Conservation (phyloP, 2,113 vertebrate species). For the Ardeotis arabs region DNA sequence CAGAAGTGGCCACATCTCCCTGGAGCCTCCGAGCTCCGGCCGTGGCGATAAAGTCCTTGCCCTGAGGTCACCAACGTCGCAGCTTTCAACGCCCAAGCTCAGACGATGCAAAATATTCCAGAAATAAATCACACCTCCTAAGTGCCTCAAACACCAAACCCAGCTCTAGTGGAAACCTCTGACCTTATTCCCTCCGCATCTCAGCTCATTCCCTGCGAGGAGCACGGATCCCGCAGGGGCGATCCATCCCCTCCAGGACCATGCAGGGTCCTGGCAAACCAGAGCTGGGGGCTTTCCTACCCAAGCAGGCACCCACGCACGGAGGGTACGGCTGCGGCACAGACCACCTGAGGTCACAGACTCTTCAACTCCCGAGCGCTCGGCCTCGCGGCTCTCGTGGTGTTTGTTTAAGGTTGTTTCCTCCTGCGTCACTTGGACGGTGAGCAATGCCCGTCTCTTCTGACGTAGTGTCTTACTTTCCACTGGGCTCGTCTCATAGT, state of each 20-base stretch:
- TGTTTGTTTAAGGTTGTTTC: neutral
- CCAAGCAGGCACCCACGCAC: accelerated
- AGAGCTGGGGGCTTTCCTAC: neutral
- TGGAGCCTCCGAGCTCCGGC: neutral
- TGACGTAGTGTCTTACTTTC: neutral
- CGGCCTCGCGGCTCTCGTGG: neutral
- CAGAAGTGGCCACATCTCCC: neutral
- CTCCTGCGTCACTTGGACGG: accelerated
- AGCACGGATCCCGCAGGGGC: neutral
- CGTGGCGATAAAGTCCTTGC: neutral
- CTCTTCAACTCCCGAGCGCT: neutral
- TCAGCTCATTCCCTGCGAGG: neutral
- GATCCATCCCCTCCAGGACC: accelerated
- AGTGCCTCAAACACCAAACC: too few relatives aligned
- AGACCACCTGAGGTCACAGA: neutral
- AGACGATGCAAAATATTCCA: neutral
- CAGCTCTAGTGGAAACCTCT: neutral
- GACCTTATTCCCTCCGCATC: neutral
- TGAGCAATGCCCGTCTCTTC: neutral
- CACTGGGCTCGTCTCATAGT: neutral
- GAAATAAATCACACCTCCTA: neutral
- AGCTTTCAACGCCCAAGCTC: too few relatives aligned
- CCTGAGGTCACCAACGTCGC: neutral
- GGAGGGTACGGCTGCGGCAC: neutral
- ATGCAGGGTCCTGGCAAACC: neutral